Evolutionary conservation across 2,797 vertebrate genomes (phyloP).

Genomic region (Diplodus puntazzo): DNA sequence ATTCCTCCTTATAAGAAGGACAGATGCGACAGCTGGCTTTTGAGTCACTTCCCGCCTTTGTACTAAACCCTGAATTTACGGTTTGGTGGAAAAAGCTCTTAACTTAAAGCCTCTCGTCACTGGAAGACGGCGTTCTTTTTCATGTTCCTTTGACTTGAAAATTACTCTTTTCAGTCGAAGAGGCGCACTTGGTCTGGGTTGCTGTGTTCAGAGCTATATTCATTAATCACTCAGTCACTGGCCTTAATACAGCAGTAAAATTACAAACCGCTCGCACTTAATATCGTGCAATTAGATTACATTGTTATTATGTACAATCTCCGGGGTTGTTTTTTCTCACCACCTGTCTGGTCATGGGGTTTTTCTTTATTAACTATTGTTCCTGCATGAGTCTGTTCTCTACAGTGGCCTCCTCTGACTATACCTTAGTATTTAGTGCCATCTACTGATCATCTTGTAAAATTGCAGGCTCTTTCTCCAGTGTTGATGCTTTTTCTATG

Average conservation of each 20-base stretch:
- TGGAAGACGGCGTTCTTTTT: conserved; percentile 33
- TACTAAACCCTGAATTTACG: conserved; percentile 54
- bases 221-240: conserved; percentile 37
- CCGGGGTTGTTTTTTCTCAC: neutral
- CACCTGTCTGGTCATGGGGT: conserved; percentile 3
- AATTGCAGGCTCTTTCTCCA: conserved; percentile 9
- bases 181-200: conserved; percentile 7
- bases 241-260: conserved; percentile 24
- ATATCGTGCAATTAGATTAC: conserved; percentile 13
- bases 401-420: neutral
- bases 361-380: conserved; percentile 21
- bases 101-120: conserved; percentile 57
- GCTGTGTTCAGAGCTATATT: conserved; percentile 24
- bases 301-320: conserved; percentile 25
- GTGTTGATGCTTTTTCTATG: too few relatives aligned
- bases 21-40: conserved; percentile 65
- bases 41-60: conserved; percentile 56
- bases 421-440: conserved; percentile 58
- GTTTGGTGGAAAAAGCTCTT: conserved; percentile 50
- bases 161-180: conserved; percentile 24
- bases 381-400: neutral
- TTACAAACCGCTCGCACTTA: neutral
- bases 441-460: conserved; percentile 46
- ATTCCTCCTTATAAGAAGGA: conserved; percentile 60
- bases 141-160: conserved; percentile 40